Percentiles rank a stretch among this genome's conserved stretches.
Conservation (phyloP, 1,140 invertebrate genomes). For the Euglossa dilemma region DNA sequence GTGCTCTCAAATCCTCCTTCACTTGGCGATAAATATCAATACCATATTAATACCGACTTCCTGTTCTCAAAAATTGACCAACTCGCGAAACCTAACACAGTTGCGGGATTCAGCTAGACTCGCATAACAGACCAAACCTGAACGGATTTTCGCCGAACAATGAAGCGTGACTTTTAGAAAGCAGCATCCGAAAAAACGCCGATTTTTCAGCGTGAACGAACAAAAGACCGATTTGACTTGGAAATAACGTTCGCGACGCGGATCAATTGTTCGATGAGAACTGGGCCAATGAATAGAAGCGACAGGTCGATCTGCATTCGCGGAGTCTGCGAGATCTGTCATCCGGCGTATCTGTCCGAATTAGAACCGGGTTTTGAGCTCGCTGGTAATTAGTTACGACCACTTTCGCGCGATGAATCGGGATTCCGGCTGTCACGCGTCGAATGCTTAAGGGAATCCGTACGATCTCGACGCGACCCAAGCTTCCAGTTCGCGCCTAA, state of each 20-base stretch:
- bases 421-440: neutral
- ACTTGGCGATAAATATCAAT: no score
- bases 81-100: no score
- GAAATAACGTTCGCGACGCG: conserved; percentile 29
- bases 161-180: neutral
- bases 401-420: neutral
- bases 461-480: no score
- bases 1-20: no score
- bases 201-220: neutral
- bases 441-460: no score
- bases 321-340: conserved; percentile 1
- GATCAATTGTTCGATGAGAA: conserved; percentile 59
- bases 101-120: no score
- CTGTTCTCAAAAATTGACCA: no score
- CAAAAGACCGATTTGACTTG: conserved; percentile 40
- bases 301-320: conserved; percentile 32
- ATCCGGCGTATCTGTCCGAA: neutral
- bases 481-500: no score
- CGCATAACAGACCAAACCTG: no score
- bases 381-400: neutral
- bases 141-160: no score
- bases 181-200: neutral
- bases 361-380: neutral
- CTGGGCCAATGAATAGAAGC: conserved; percentile 53
- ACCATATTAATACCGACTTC: no score